Evolutionary conservation across 2,888 invertebrate species (phyloP).

Genomic region (Philaethria dido): DNA sequence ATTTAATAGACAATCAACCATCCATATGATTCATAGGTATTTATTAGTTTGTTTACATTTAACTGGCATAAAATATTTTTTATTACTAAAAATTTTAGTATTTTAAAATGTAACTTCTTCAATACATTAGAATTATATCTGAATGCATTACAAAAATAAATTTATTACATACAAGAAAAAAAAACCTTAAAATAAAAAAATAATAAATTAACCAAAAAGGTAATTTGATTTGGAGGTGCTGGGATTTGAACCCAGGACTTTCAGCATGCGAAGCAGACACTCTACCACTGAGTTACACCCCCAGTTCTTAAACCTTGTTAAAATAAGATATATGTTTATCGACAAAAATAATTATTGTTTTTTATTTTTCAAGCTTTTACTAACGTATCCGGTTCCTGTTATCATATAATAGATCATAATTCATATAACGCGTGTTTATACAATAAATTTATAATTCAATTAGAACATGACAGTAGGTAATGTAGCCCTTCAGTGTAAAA

Average conservation of each 20-base stretch:
- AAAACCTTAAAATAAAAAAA: too few relatives aligned
- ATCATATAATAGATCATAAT: neutral
- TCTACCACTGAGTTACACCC: constrained; percentile 84
- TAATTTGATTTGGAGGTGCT: constrained; percentile 78
- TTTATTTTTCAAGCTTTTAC: neutral
- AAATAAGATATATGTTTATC: neutral
- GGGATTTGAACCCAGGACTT: constrained; percentile 87
- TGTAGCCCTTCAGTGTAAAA: neutral
- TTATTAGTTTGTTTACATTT: too few relatives aligned
- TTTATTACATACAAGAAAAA: too few relatives aligned
- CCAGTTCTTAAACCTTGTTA: constrained; percentile 43
- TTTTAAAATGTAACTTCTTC: too few relatives aligned
- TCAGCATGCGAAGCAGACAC: constrained; percentile 88
- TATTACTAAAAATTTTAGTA: too few relatives aligned
- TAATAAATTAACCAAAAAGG: neutral
- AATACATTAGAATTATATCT: too few relatives aligned
- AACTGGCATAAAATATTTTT: too few relatives aligned
- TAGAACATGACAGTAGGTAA: neutral
- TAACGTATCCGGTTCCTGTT: neutral
- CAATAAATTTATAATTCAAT: neutral
- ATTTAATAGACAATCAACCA: too few relatives aligned
- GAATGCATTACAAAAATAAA: too few relatives aligned
- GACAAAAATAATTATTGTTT: neutral
- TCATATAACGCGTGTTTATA: neutral
- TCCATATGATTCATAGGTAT: too few relatives aligned